These are phyloP conservation scores for Paradisaea rubra DNA, from an alignment of 2,113 vertebrate species.

Conservation along the genomic window DNA sequence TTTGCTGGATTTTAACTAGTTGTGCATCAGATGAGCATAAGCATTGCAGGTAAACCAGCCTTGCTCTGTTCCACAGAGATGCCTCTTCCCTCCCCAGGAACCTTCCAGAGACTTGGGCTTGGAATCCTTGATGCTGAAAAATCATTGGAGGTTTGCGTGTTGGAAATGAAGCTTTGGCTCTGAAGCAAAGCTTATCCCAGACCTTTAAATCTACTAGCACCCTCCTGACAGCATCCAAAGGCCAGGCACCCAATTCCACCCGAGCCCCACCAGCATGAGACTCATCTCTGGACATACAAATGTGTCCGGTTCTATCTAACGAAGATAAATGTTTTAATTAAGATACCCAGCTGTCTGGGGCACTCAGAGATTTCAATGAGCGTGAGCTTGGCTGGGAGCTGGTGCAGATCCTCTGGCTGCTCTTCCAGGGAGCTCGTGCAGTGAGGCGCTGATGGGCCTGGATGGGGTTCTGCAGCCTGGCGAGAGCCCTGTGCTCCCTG, in stretches of 20 bases:
- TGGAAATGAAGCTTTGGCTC: background rate
- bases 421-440: background rate
- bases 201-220: background rate
- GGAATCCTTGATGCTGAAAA: background rate
- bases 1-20: background rate
- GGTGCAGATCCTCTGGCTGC: background rate
- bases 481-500: background rate
- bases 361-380: background rate
- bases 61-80: background rate
- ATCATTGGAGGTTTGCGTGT: background rate
- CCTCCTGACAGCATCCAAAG: background rate
- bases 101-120: background rate
- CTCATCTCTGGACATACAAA: background rate
- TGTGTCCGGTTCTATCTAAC: background rate
- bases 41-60: background rate
- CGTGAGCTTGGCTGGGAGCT: background rate
- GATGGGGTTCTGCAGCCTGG: background rate
- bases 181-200: background rate
- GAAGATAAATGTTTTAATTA: background rate
- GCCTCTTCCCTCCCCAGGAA: background rate
- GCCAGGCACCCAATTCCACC: background rate
- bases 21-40: rapidly evolving
- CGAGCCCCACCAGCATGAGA: background rate
- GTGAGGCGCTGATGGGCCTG: background rate
- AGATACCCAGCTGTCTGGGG: background rate